Conservation (phyloP, 2,888 invertebrate species). For the Lepidochitona cinerea region DNA sequence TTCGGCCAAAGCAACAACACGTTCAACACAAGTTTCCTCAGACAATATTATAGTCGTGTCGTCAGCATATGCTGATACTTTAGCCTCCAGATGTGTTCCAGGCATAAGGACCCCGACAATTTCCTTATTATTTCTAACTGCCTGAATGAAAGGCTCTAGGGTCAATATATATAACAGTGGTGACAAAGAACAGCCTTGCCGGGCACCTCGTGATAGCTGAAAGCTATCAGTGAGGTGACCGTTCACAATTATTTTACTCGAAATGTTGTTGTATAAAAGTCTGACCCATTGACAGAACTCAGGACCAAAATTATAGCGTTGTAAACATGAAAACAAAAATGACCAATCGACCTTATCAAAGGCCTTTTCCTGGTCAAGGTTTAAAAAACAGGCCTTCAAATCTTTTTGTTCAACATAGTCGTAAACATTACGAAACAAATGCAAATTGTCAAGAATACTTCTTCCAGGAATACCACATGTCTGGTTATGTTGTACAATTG, state of each 20-base stretch:
- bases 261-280: conserved; percentile 26
- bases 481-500: no score
- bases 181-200: conserved; percentile 4
- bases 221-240: conserved; percentile 1
- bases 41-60: conserved; percentile 12
- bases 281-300: background rate
- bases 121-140: background rate
- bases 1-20: background rate
- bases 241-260: background rate
- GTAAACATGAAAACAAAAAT: conserved; percentile 25
- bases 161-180: background rate
- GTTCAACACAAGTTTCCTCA: conserved; percentile 4
- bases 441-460: conserved; percentile 36
- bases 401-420: conserved; percentile 36
- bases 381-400: conserved; percentile 27
- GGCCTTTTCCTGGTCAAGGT: conserved; percentile 42
- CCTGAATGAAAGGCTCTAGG: background rate
- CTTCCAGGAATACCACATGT: conserved; percentile 33
- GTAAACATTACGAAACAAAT: conserved; percentile 30
- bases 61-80: conserved; percentile 17
- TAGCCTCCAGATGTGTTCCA: background rate
- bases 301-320: no score
- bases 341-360: conserved; percentile 37
- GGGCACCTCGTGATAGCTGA: conserved; percentile 4
- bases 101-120: conserved; percentile 22